These are phyloP conservation scores for Drosophila setosimentum DNA, from an alignment of 2,888 invertebrate genomes.

Conservation along the genomic window DNA sequence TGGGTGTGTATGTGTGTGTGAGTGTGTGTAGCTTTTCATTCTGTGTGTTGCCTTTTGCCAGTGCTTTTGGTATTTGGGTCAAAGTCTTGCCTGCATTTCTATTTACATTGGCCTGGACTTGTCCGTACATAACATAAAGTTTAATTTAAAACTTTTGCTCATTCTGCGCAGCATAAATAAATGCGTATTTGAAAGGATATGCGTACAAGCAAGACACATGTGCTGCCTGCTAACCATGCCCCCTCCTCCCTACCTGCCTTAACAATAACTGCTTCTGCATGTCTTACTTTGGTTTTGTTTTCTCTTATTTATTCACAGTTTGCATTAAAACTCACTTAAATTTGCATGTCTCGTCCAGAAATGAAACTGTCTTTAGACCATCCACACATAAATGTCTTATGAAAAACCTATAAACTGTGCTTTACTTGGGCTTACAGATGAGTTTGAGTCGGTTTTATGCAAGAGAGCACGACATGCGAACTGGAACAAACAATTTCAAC, in stretches of 20 bases:
- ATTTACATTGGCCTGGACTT: conserved; percentile 55
- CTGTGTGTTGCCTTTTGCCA: conserved; percentile 23
- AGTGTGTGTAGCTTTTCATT: background rate
- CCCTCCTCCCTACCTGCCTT: background rate
- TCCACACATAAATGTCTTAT: conserved; percentile 28
- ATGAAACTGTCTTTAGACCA: conserved; percentile 14
- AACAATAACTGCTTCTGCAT: background rate
- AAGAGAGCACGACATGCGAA: background rate
- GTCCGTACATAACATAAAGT: conserved; percentile 61
- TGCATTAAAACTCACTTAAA: conserved; percentile 71
- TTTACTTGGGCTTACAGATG: background rate
- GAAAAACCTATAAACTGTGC: background rate
- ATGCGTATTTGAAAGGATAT: conserved; percentile 64
- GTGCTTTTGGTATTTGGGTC: conserved; percentile 66
- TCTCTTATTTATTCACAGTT: conserved; percentile 62
- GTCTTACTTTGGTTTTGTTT: conserved; percentile 38
- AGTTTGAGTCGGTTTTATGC: background rate
- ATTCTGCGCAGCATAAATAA: conserved; percentile 62
- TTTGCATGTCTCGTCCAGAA: conserved; percentile 34
- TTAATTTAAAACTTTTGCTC: conserved; percentile 73
- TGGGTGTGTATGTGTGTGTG: background rate
- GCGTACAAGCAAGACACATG: conserved; percentile 36
- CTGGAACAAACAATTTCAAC: background rate
- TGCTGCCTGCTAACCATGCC: conserved; percentile 21
- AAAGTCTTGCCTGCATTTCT: conserved; percentile 66